Evolutionary conservation across 2,113 vertebrate genomes (phyloP).

Genomic region (Ranitomeya variabilis): DNA sequence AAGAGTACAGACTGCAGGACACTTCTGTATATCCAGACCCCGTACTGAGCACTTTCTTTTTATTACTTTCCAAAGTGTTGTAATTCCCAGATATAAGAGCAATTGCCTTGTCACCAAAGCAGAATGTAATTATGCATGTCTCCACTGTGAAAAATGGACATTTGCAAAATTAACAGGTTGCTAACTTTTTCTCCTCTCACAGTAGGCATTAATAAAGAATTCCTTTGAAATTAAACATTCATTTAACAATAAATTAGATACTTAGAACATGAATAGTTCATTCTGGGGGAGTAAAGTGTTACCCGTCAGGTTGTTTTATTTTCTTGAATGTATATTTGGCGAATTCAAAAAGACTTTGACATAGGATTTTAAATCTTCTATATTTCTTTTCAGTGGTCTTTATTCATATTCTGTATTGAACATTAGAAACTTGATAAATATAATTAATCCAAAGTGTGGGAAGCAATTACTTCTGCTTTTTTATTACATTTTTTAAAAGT

Average conservation of each 20-base stretch:
- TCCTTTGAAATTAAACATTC: conserved; percentile 54
- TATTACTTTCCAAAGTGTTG: conserved; percentile 43
- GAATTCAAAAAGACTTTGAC: not conserved
- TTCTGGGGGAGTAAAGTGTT: conserved; percentile 3
- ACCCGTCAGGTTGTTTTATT: conserved; percentile 17
- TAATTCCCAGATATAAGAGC: conserved; percentile 45
- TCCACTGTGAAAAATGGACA: conserved; percentile 47
- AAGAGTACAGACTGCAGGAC: not conserved
- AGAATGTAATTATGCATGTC: conserved; percentile 54
- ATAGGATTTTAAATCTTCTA: not conserved
- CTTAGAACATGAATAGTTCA: conserved; percentile 53
- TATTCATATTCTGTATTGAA: not conserved
- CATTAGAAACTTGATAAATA: not conserved
- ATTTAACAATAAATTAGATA: conserved; percentile 55
- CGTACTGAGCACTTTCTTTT: conserved; percentile 22
- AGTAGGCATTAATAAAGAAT: conserved; percentile 52
- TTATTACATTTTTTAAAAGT: not conserved
- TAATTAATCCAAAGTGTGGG: not conserved
- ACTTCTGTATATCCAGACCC: not conserved
- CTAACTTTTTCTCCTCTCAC: conserved; percentile 21
- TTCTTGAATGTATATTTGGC: not conserved
- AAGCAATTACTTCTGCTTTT: not conserved
- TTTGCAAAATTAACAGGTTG: conserved; percentile 57
- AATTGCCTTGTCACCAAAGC: conserved; percentile 26
- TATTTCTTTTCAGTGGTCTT: not conserved